Conservation (phyloP, 2,888 invertebrate genomes). For the Odontothrips loti region DNA sequence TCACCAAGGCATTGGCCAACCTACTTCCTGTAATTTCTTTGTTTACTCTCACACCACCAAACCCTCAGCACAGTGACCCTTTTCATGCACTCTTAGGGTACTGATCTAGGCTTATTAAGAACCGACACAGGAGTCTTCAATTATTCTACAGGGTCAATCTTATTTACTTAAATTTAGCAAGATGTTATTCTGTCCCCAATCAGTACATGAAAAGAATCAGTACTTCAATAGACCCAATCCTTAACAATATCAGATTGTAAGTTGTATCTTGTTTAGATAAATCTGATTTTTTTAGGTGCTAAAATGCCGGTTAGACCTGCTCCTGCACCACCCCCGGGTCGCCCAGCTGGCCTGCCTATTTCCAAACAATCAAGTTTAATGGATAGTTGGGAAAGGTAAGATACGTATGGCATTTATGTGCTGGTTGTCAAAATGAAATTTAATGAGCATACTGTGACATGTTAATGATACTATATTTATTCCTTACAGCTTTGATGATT, state of each 20-base stretch:
- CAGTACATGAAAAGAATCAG: neutral
- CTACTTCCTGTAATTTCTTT: neutral
- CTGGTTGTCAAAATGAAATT: neutral
- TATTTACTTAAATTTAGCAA: neutral
- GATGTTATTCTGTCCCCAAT: neutral
- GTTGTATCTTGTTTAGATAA: neutral
- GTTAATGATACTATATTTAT: neutral
- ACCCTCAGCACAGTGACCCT: too few relatives aligned
- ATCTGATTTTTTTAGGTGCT: slow-evolving; percentile 50
- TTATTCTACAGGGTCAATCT: neutral
- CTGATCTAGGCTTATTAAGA: too few relatives aligned
- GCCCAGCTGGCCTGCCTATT: neutral
- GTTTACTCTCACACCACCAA: neutral
- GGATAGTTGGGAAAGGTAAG: slow-evolving; percentile 15
- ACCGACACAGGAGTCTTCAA: neutral
- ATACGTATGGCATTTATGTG: neutral
- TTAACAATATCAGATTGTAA: neutral
- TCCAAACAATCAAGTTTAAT: slow-evolving; percentile 20
- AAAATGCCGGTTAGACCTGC: slow-evolving; percentile 59
- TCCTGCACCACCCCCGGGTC: slow-evolving; percentile 51
- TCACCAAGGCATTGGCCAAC: too few relatives aligned
- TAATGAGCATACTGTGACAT: too few relatives aligned
- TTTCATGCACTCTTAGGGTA: too few relatives aligned
- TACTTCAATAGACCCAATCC: neutral
- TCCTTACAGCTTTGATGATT: slow-evolving; percentile 28